These are phyloP conservation scores for Terebella lapidaria DNA, from an alignment of 2,888 invertebrate genomes.

Conservation along the genomic window DNA sequence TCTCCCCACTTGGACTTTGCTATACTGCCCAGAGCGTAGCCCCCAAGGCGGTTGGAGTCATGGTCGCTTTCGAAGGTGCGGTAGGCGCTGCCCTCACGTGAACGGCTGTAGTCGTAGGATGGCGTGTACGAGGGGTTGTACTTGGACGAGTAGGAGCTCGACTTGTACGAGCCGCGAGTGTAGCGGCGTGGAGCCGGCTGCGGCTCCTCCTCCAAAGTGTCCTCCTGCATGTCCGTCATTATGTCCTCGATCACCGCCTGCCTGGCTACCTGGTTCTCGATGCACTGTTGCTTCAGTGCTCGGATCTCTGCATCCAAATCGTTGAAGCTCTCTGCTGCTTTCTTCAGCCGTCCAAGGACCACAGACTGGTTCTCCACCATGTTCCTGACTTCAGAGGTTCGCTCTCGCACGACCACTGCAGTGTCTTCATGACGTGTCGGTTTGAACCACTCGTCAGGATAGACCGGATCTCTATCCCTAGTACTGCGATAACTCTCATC, in stretches of 20 bases:
- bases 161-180: neutral
- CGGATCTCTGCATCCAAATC: conserved; percentile 14
- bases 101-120: neutral
- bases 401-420: conserved; percentile 12
- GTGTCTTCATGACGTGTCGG: conserved; percentile 11
- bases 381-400: conserved; percentile 7
- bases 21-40: neutral
- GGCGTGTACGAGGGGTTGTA: neutral
- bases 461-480: neutral
- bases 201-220: neutral
- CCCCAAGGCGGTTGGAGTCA: neutral
- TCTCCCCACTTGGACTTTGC: neutral
- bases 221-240: neutral
- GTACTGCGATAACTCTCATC: neutral
- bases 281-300: conserved; percentile 9
- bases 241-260: conserved; percentile 6
- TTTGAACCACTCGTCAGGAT: conserved; percentile 14
- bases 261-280: conserved; percentile 12
- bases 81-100: neutral
- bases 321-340: conserved; percentile 14
- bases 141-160: neutral
- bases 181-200: neutral
- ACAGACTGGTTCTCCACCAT: conserved; percentile 11
- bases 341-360: conserved; percentile 9
- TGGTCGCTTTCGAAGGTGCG: neutral